Percentiles rank a stretch among this genome's conserved stretches.
These are phyloP conservation scores for Pammene aurita DNA, from an alignment of 2,888 invertebrate genomes.

Conservation along the genomic window DNA sequence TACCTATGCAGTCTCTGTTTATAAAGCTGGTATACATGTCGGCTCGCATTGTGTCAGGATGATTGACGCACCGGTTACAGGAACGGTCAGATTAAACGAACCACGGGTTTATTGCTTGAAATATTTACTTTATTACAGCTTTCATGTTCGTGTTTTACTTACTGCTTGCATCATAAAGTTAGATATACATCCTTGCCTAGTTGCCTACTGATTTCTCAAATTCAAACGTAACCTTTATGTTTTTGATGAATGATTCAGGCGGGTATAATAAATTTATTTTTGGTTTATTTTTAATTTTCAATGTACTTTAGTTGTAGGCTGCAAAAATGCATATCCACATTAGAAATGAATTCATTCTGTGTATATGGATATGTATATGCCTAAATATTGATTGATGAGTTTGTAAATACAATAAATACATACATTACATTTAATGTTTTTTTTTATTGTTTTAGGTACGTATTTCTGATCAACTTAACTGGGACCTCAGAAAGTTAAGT, in stretches of 20 bases:
- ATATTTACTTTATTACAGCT: constrained; percentile 38
- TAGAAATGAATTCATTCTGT: too few species aligned
- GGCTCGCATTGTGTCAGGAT: constrained; percentile 62
- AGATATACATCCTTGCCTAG: constrained; percentile 10
- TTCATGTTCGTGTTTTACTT: constrained; percentile 33
- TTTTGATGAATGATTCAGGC: neutral
- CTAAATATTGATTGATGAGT: too few species aligned
- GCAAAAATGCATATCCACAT: too few species aligned
- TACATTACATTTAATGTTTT: neutral
- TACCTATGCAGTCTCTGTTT: constrained; percentile 13
- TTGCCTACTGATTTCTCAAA: constrained; percentile 12
- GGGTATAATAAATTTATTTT: neutral
- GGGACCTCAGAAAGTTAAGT: too few species aligned
- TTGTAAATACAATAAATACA: too few species aligned
- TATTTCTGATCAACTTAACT: neutral
- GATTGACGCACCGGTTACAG: constrained; percentile 66
- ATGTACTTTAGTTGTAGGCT: too few species aligned
- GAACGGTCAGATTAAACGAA: constrained; percentile 47
- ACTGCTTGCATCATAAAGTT: constrained; percentile 7
- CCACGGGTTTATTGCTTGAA: constrained; percentile 33
- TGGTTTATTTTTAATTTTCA: neutral
- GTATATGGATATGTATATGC: too few species aligned
- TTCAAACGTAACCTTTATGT: constrained; percentile 1
- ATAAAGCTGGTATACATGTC: constrained; percentile 42
- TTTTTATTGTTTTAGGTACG: constrained; percentile 23